phyloP scores from a whole-genome alignment of 2,797 vertebrate genomes.

The Chaenodraco wilsoni region DNA sequence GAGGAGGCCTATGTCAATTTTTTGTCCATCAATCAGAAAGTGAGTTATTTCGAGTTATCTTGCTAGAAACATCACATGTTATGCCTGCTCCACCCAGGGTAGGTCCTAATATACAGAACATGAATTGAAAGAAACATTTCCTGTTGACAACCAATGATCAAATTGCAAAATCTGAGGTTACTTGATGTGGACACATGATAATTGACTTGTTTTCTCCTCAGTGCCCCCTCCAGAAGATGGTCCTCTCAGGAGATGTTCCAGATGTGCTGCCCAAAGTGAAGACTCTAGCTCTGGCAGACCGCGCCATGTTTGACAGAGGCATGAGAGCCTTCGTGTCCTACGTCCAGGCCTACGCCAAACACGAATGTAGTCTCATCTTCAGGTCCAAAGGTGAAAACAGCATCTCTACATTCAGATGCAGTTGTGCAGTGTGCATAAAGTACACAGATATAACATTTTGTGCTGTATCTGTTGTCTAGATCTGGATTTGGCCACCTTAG shows the following conservation, averaged over 20 bases:
- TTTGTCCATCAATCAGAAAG: slow-evolving; percentile 97
- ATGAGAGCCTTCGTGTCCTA: slow-evolving; percentile 94
- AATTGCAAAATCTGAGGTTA: not conserved
- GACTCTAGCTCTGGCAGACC: slow-evolving; percentile 87
- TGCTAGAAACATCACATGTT: rapidly evolving
- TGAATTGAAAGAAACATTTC: not conserved
- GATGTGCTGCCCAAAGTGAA: slow-evolving; percentile 91
- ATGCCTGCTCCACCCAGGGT: not conserved
- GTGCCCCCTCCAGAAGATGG: slow-evolving; percentile 93
- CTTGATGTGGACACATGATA: not conserved
- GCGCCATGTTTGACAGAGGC: slow-evolving; percentile 92
- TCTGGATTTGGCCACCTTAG: slow-evolving; percentile 89
- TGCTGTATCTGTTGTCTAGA: slow-evolving; percentile 77
- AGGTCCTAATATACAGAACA: not conserved
- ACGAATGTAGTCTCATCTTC: slow-evolving; percentile 96
- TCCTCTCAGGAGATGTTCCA: slow-evolving; percentile 74
- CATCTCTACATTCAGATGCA: not conserved
- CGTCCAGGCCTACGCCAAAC: slow-evolving; percentile 94
- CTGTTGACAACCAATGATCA: no score
- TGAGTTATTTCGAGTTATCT: slow-evolving; percentile 54
- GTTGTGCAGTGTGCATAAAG: not conserved
- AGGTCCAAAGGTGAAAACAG: slow-evolving; percentile 89
- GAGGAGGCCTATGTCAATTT: slow-evolving; percentile 93
- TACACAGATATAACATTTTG: not conserved
- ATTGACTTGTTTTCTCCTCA: slow-evolving; percentile 47